Evolutionary conservation across 2,888 invertebrate genomes (phyloP).

Genomic region (Acrocera orbiculus): DNA sequence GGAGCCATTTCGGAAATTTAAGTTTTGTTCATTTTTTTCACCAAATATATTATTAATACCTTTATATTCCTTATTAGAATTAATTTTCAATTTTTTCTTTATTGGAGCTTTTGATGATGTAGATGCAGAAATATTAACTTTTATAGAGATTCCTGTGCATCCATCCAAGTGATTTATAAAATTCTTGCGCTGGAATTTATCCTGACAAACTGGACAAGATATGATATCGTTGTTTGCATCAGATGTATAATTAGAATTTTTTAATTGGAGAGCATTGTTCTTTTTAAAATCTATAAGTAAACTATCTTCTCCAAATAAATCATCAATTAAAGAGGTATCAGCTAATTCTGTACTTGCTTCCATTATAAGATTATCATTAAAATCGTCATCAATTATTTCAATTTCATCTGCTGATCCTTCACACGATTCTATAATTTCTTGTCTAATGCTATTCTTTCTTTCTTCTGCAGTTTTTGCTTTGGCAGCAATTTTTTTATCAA

Average conservation of each 20-base stretch:
- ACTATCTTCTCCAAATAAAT: slow-evolving; percentile 25
- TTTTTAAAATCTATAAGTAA: slow-evolving; percentile 23
- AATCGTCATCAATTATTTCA: slow-evolving; percentile 23
- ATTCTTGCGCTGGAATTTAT: slow-evolving; percentile 21
- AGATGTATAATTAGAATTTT: slow-evolving; percentile 15
- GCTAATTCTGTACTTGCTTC: slow-evolving; percentile 16
- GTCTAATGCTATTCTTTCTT: slow-evolving; percentile 21
- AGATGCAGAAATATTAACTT: no score
- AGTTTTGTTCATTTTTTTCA: no score
- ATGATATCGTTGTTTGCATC: slow-evolving; percentile 23
- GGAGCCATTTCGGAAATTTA: no score
- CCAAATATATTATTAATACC: no score
- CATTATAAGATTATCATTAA: slow-evolving; percentile 12
- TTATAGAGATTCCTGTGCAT: slow-evolving; percentile 22
- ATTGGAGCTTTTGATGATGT: no score
- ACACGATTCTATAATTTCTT: slow-evolving; percentile 22
- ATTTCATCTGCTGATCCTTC: slow-evolving; percentile 19
- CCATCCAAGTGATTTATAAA: slow-evolving; percentile 26
- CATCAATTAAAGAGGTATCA: slow-evolving; percentile 24
- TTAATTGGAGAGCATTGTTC: slow-evolving; percentile 21
- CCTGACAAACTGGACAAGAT: slow-evolving; percentile 26
- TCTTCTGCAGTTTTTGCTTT: slow-evolving; percentile 11
- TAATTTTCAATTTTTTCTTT: no score
- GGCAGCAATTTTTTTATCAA: no score
- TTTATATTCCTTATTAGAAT: no score